These are phyloP conservation scores for Lichenostomus cassidix DNA, from an alignment of 2,113 vertebrate species.

Conservation along the genomic window DNA sequence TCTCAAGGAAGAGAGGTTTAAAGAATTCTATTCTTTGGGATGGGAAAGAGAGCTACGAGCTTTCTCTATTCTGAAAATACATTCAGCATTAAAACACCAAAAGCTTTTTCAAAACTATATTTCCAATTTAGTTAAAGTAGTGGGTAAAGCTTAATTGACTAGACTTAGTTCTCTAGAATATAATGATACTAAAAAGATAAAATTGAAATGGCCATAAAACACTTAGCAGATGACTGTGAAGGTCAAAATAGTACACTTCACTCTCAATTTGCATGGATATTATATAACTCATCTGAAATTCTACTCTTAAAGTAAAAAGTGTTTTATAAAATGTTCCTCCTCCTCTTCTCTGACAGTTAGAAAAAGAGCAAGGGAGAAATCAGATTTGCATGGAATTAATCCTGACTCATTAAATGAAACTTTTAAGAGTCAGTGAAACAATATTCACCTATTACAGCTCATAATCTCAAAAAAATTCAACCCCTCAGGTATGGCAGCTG, in stretches of 20 bases:
- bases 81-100: neutral
- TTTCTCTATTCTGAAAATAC: neutral
- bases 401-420: neutral
- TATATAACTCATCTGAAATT: neutral
- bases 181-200: neutral
- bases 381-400: neutral
- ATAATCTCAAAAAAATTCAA: neutral
- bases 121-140: neutral
- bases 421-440: neutral
- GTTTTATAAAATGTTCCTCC: neutral
- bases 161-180: neutral
- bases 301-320: slow-evolving; percentile 9
- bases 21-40: neutral
- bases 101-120: neutral
- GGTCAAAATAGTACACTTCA: neutral
- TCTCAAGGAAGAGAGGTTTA: neutral
- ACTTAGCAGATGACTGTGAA: neutral
- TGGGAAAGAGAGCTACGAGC: neutral
- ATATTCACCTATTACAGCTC: neutral
- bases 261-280: neutral
- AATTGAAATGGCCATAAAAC: neutral
- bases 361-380: neutral
- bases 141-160: neutral
- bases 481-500: neutral
- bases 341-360: neutral